Conservation (phyloP, 1,140 invertebrate species). For the Octopus sinensis region DNA sequence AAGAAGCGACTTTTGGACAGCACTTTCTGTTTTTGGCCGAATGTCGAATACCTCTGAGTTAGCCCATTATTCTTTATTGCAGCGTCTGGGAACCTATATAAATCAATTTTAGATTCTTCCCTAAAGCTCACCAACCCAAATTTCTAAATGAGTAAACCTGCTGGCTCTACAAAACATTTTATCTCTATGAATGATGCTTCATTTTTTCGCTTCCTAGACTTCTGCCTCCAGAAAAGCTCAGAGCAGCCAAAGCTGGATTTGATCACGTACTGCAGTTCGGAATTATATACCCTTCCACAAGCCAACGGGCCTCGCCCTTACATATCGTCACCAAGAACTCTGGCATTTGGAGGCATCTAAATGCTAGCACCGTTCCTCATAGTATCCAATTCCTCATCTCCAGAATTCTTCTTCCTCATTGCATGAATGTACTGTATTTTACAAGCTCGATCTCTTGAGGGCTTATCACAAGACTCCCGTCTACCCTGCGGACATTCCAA, state of each 20-base stretch:
- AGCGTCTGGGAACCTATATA: not conserved
- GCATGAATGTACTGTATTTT: constrained; percentile 21
- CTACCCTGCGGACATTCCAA: constrained; percentile 15
- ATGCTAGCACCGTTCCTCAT: constrained; percentile 54
- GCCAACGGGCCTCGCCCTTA: constrained; percentile 55
- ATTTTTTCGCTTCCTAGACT: not conserved
- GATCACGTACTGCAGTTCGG: not conserved
- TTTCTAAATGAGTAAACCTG: not conserved
- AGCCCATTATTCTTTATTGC: too few species aligned
- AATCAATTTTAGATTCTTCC: not conserved
- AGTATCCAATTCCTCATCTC: constrained; percentile 31
- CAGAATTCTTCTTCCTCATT: constrained; percentile 30
- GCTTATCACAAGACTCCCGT: constrained; percentile 31
- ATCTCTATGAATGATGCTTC: not conserved
- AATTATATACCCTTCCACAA: not conserved
- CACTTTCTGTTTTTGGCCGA: too few species aligned
- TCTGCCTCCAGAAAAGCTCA: not conserved
- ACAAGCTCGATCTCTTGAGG: constrained; percentile 26
- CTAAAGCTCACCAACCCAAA: not conserved
- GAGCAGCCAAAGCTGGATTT: not conserved
- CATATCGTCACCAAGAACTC: constrained; percentile 56
- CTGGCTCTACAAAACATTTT: not conserved
- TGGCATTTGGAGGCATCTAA: constrained; percentile 47
- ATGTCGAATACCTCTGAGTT: too few species aligned
- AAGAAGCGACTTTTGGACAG: too few species aligned